A percentile compares a stretch with the other conserved stretches of the same genome.
These are phyloP conservation scores for Emydocephalus ijimae DNA, from an alignment of 2,113 vertebrate species.

Conservation along the genomic window DNA sequence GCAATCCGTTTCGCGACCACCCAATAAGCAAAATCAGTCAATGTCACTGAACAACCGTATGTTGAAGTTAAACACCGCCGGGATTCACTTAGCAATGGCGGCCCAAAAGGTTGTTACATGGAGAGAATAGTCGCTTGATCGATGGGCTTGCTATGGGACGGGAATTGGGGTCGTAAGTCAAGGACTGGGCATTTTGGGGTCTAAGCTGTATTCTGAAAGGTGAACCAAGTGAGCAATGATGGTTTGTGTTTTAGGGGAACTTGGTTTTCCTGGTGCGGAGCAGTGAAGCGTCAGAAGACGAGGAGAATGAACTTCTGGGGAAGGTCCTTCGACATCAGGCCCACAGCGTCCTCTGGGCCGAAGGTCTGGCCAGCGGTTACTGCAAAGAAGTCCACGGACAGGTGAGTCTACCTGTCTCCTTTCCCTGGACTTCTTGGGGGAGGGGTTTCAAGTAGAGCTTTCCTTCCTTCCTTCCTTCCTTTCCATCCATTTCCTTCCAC, in stretches of 20 bases:
- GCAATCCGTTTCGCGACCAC: background rate
- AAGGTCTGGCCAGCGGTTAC: constrained; percentile 87
- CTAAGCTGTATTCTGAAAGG: background rate
- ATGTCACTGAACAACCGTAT: background rate
- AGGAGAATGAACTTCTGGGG: constrained; percentile 72
- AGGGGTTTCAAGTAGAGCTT: background rate
- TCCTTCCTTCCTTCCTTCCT: too few relatives aligned
- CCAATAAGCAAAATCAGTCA: background rate
- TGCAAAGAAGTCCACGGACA: constrained; percentile 93
- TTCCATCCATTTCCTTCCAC: too few relatives aligned
- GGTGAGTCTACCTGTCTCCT: constrained; percentile 58
- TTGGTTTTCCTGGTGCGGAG: constrained; percentile 79
- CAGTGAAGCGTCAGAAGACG: constrained; percentile 58
- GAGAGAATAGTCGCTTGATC: too few relatives aligned
- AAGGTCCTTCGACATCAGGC: constrained; percentile 84
- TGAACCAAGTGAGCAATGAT: fast-evolving
- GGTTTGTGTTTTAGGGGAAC: constrained; percentile 73
- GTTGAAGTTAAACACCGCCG: background rate
- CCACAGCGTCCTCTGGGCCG: constrained; percentile 76
- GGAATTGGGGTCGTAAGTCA: background rate
- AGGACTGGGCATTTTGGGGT: too few relatives aligned
- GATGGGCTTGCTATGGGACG: too few relatives aligned
- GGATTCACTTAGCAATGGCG: background rate
- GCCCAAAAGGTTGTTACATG: too few relatives aligned
- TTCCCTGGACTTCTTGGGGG: background rate